A percentile compares a stretch with the other conserved stretches of the same genome.
Evolutionary conservation across 2,797 vertebrate genomes (phyloP).

Genomic region (Liasis olivaceus): DNA sequence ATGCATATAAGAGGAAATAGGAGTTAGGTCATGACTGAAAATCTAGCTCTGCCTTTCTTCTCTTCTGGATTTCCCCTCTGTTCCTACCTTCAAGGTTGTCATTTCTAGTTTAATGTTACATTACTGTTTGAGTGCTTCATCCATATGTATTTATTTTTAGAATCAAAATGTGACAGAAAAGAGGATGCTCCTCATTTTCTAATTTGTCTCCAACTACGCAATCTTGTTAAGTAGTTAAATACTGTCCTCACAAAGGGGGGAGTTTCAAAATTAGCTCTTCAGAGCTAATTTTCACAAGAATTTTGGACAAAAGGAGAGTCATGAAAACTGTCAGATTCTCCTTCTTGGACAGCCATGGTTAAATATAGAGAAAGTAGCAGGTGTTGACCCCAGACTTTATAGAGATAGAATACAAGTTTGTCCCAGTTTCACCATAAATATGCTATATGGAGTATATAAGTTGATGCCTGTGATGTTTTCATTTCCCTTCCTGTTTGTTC

Average conservation of each 20-base stretch:
- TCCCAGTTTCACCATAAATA: neutral
- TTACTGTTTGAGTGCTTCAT: neutral
- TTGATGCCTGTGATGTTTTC: neutral
- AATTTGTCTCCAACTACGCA: neutral
- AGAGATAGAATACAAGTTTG: neutral
- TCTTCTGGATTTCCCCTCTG: neutral
- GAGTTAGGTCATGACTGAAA: constrained; percentile 12
- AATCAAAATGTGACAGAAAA: constrained; percentile 36
- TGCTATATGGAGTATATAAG: neutral
- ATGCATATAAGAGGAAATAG: neutral
- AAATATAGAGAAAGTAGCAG: neutral
- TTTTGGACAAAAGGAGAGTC: neutral
- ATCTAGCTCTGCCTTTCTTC: neutral
- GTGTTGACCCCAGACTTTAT: neutral
- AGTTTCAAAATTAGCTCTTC: neutral
- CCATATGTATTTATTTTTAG: constrained; percentile 46
- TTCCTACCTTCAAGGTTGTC: neutral
- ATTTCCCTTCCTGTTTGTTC: neutral
- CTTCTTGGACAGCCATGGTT: neutral
- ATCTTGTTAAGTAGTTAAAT: neutral
- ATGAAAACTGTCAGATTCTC: neutral
- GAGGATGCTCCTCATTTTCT: neutral
- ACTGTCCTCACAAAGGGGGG: neutral
- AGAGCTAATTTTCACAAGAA: neutral
- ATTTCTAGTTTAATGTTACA: constrained; percentile 27